Conservation (phyloP, 2,888 invertebrate genomes). For the Ophion obscuratus region DNA sequence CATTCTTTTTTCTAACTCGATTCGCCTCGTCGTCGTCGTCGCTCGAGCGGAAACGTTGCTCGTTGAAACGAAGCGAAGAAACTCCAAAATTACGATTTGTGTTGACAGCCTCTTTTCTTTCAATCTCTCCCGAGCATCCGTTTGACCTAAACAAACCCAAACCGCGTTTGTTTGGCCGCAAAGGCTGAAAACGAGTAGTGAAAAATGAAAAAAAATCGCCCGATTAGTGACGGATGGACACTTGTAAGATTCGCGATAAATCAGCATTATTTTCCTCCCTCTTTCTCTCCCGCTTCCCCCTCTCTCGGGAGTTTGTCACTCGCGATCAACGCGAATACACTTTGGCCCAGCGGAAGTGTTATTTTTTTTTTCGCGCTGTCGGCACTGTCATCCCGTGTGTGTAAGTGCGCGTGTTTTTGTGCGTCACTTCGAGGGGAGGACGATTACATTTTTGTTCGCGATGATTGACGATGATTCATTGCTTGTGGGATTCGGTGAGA, state of each 20-base stretch:
- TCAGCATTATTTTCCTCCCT: slow-evolving; percentile 3
- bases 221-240: slow-evolving; percentile 28
- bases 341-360: slow-evolving; percentile 41
- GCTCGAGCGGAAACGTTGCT: slow-evolving; percentile 10
- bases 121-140: slow-evolving; percentile 65
- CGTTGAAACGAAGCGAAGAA: background rate
- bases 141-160: slow-evolving; percentile 38
- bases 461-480: slow-evolving; percentile 74
- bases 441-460: slow-evolving; percentile 68
- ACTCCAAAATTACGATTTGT: slow-evolving; percentile 58
- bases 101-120: slow-evolving; percentile 74
- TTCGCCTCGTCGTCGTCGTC: background rate
- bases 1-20: slow-evolving; percentile 42
- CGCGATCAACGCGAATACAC: background rate
- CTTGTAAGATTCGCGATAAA: slow-evolving; percentile 53
- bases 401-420: slow-evolving; percentile 61
- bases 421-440: slow-evolving; percentile 75
- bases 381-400: slow-evolving; percentile 39
- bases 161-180: background rate
- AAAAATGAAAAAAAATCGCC: no score
- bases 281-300: slow-evolving; percentile 2
- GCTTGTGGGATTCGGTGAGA: background rate
- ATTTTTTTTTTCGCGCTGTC: slow-evolving; percentile 21
- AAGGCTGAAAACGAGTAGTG: no score
- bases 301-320: background rate